Evolutionary conservation across 2,797 vertebrate species (phyloP).

Genomic region (Trachurus trachurus): DNA sequence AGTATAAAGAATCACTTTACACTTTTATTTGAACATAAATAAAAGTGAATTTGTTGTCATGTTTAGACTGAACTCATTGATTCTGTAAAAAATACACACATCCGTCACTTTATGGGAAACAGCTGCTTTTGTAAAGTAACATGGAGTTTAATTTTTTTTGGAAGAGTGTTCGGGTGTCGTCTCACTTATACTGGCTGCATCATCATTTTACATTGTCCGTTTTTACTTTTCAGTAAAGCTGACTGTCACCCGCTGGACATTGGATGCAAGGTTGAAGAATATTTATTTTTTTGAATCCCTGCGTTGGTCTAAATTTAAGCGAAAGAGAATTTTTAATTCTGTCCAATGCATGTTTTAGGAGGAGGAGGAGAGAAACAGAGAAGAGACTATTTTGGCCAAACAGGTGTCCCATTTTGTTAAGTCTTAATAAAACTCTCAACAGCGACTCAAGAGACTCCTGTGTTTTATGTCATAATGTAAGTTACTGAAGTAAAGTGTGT

Average conservation of each 20-base stretch:
- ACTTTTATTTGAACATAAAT: neutral
- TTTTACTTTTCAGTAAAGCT: conserved; percentile 45
- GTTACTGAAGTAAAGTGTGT: too few species aligned
- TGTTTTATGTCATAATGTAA: conserved; percentile 7
- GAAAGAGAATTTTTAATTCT: conserved; percentile 39
- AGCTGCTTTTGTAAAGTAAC: conserved; percentile 30
- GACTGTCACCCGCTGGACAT: neutral
- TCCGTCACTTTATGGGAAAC: neutral
- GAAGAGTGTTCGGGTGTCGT: neutral
- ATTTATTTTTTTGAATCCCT: conserved; percentile 79
- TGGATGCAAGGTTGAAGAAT: conserved; percentile 53
- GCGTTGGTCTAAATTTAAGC: conserved; percentile 57
- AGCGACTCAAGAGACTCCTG: neutral
- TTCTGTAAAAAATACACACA: neutral
- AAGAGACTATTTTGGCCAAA: conserved; percentile 48
- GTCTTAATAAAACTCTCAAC: conserved; percentile 83
- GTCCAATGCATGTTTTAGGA: conserved; percentile 56
- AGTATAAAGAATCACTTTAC: neutral
- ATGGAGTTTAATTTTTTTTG: neutral
- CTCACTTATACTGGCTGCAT: neutral
- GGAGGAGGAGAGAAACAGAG: conserved; percentile 20
- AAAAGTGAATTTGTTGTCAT: neutral
- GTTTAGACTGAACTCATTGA: neutral
- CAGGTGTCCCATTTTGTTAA: conserved; percentile 62
- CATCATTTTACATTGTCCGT: conserved; percentile 18